Percentiles rank a stretch among this genome's conserved stretches.
phyloP scores from a whole-genome alignment of 1,140 invertebrate species.

The roundworm (Caenorhabditis elegans) region WBcel235 BX284605.5:954501-955000 shows the following conservation, averaged over 20 bases:
- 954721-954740: conserved; percentile 10
- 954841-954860: conserved; percentile 36
- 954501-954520: background rate
- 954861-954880: conserved; percentile 59
- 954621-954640: conserved; percentile 6
- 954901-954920: background rate
- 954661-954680: conserved; percentile 14
- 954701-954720: background rate
- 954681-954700: conserved; percentile 12
- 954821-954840: conserved; percentile 35
- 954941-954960: conserved; percentile 50
- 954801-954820: background rate
- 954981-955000: conserved; percentile 58
- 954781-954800: background rate
- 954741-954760: background rate
- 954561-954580: conserved; percentile 60
- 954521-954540: background rate
- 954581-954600: conserved; percentile 54
- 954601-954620: background rate
- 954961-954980: conserved; percentile 58
- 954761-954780: background rate
- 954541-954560: conserved; percentile 42
- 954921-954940: conserved; percentile 51
- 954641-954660: background rate
- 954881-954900: conserved; percentile 51